phyloP scores from a whole-genome alignment of 2,888 invertebrate genomes.

The Hirtodrosophila histrioides region DNA sequence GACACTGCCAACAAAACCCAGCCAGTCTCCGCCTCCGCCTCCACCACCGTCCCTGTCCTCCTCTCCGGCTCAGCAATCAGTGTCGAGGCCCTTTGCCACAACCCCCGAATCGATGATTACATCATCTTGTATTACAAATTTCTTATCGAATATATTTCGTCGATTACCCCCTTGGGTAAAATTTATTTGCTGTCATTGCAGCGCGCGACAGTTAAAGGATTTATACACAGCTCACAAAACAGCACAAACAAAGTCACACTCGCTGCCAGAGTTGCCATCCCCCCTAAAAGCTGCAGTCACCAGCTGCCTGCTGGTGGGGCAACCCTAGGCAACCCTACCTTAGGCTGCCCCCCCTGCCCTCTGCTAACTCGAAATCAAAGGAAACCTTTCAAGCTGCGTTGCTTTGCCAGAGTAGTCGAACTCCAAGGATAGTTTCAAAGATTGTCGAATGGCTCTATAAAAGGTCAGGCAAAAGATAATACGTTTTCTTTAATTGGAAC shows the following conservation, averaged over 20 bases:
- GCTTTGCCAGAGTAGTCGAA: no score
- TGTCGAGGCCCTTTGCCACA: slow-evolving; percentile 12
- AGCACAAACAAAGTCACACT: slow-evolving; percentile 11
- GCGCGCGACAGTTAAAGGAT: slow-evolving; percentile 81
- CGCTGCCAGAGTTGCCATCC: slow-evolving; percentile 27
- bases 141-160: slow-evolving; percentile 82
- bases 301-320: no score
- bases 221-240: slow-evolving; percentile 57
- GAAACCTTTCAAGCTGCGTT: no score
- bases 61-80: slow-evolving; percentile 22
- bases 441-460: no score
- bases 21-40: slow-evolving; percentile 2
- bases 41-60: no score
- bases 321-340: no score
- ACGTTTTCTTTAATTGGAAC: no score
- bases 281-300: slow-evolving; percentile 5
- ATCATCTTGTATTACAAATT: slow-evolving; percentile 79
- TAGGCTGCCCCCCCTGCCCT: no score
- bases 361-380: no score
- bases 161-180: slow-evolving; percentile 84
- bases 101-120: slow-evolving; percentile 64
- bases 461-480: no score
- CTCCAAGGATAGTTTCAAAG: no score
- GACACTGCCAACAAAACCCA: slow-evolving; percentile 9
- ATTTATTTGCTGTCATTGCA: slow-evolving; percentile 83